Conservation (phyloP, 1,140 invertebrate species). For the Aphis craccivora region DNA sequence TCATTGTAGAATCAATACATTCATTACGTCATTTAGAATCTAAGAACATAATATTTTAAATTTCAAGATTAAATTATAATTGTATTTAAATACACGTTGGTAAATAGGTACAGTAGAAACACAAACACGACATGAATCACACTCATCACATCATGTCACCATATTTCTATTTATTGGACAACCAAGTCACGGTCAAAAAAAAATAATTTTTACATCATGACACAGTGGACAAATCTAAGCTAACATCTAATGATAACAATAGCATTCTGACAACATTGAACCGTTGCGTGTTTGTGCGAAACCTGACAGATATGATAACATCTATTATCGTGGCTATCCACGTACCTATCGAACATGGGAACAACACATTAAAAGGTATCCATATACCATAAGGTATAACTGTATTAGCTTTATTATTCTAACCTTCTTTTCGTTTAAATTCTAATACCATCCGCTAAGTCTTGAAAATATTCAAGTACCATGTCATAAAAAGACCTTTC, state of each 20-base stretch:
- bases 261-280: not conserved
- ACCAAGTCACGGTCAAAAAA: not conserved
- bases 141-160: not conserved
- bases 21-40: too few relatives aligned
- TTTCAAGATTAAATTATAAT: not conserved
- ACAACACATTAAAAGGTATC: not conserved
- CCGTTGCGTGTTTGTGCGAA: not conserved
- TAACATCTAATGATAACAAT: not conserved
- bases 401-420: not conserved
- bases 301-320: not conserved
- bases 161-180: not conserved
- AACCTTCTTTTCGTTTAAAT: not conserved
- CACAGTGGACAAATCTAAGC: not conserved
- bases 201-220: not conserved
- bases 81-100: not conserved
- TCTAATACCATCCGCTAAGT: not conserved
- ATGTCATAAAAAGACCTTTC: not conserved
- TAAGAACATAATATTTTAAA: not conserved
- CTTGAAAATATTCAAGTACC: not conserved
- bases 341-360: not conserved
- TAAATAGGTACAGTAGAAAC: not conserved
- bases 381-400: too few relatives aligned
- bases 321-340: not conserved
- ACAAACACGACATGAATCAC: not conserved
- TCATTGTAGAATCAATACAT: too few relatives aligned